A percentile compares a stretch with the other conserved stretches of the same genome.
Evolutionary conservation across 2,888 invertebrate species (phyloP).

Genomic region (Apoda limacodes): DNA sequence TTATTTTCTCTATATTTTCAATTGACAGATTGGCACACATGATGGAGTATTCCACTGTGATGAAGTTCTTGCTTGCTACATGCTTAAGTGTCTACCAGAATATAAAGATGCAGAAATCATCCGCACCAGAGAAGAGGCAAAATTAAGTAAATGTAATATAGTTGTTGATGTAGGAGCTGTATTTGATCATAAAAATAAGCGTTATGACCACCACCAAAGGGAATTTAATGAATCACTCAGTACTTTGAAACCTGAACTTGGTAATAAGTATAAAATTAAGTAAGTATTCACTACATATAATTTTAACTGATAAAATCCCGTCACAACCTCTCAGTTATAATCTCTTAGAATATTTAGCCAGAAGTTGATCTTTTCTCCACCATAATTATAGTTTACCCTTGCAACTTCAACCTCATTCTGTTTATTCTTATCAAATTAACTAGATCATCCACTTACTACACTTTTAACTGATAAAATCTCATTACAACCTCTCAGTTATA

Average conservation of each 20-base stretch:
- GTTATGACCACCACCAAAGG: conserved; percentile 96
- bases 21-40: conserved; percentile 81
- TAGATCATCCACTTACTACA: no score
- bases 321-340: no score
- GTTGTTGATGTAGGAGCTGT: conserved; percentile 95
- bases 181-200: conserved; percentile 79
- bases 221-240: conserved; percentile 77
- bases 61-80: conserved; percentile 93
- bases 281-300: conserved; percentile 26
- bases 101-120: conserved; percentile 86
- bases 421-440: no score
- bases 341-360: no score
- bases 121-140: conserved; percentile 70
- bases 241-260: conserved; percentile 71
- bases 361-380: no score
- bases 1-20: no score
- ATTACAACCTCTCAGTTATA: no score
- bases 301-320: no score
- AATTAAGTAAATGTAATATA: conserved; percentile 86
- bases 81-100: conserved; percentile 85
- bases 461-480: no score
- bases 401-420: no score
- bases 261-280: conserved; percentile 71
- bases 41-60: conserved; percentile 93
- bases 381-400: no score